Evolutionary conservation across 2,888 invertebrate genomes (phyloP).

Genomic region (Adelognathus sp.): DNA sequence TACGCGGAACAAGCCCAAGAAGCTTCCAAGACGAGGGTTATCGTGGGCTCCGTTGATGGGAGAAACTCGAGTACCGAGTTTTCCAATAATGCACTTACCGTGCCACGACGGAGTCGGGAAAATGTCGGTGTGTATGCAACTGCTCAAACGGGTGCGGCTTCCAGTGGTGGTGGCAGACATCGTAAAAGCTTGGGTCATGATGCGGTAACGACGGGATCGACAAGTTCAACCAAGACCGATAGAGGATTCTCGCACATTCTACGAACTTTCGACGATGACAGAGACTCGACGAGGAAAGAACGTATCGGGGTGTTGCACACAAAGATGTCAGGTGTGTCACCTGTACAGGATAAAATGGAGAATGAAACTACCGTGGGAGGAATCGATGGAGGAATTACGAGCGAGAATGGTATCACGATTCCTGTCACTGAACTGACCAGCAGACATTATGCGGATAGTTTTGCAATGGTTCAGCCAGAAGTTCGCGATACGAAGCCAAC

Average conservation of each 20-base stretch:
- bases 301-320: not conserved
- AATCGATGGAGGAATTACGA: constrained; percentile 42
- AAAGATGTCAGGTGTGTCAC: not conserved
- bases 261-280: not conserved
- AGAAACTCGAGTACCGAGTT: constrained; percentile 8
- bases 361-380: constrained; percentile 5
- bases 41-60: not conserved
- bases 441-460: not conserved
- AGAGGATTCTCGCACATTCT: constrained; percentile 14
- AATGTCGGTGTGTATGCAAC: constrained; percentile 11
- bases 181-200: constrained; percentile 13
- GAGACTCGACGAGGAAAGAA: not conserved
- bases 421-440: not conserved
- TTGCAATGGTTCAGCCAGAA: not conserved
- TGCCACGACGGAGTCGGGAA: constrained; percentile 14
- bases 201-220: constrained; percentile 4
- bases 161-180: not conserved
- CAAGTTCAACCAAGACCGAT: constrained; percentile 45
- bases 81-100: constrained; percentile 24
- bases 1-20: not conserved
- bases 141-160: not conserved
- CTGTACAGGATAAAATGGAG: not conserved
- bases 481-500: not conserved
- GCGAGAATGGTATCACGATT: not conserved
- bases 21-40: not conserved